Base-by-base conservation (phyloP, 2,797 vertebrate species). In the Falco columbarius region DNA sequence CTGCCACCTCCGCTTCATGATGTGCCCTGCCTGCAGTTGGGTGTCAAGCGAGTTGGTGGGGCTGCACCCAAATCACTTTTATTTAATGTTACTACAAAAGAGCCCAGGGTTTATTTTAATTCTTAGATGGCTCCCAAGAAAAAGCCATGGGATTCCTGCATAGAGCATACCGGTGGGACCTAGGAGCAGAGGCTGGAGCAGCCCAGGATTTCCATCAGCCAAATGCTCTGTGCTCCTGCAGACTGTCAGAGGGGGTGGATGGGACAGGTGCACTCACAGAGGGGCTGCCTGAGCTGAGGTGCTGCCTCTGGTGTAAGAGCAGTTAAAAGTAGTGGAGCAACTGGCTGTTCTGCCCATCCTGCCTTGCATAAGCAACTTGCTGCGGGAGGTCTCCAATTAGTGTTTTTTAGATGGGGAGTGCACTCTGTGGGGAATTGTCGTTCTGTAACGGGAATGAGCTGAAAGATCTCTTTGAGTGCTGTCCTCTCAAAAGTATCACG, bases 1-100 rank as follows among this genome's bases (percentile, higher is more conserved):
- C n/a, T 2, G 4, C 36, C 85, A 22, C 56, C 36, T 30, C 20
- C 0, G 0, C 46, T 10, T 70, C 0, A 0, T 17, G 29, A 18
- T 20, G 34, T 4, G 6, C 59, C 58, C 83, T 63, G 44, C 46
- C 76, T 71, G 10, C 10, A 29, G 49, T 47, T 51, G 61, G 42
- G 24, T 21, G 22, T 56, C 8, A 1, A 62, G 42, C 2, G 2
- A 79, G 44, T 44, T 34, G 21, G 29, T 42, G 52, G 22, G 36
- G 59, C 63, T 65, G 42, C 38, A 40, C 58, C 36, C 46, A 27
- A 14, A 34, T 36, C 68, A 19, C 27, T 36, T 72, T 14, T 34
- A 18, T 23, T 81, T 56, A 30, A 54, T 13, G 26, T 29, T 47
- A 32, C 5, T 42, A 18, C 17, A 20, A 18, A 42, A 11, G 3